A percentile compares a stretch with the other conserved stretches of the same genome.
These are phyloP conservation scores for Nothoprocta pentlandii DNA, from an alignment of 2,113 vertebrate genomes.

Conservation along the genomic window DNA sequence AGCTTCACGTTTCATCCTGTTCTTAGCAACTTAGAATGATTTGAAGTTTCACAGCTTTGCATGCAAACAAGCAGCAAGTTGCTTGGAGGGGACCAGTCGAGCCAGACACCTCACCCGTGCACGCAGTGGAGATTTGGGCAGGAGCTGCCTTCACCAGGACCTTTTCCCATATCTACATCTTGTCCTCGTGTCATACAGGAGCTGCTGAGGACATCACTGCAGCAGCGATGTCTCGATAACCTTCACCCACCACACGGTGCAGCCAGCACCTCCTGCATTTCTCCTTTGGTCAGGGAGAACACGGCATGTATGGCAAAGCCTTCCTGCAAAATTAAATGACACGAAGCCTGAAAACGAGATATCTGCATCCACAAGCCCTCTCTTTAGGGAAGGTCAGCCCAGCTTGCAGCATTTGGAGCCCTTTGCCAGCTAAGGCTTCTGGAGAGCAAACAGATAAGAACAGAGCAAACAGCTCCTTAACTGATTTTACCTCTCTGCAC, in stretches of 20 bases:
- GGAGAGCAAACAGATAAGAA: not conserved
- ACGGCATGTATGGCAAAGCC: not conserved
- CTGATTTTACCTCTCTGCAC: not conserved
- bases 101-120: not conserved
- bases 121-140: not conserved
- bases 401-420: not conserved
- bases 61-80: not conserved
- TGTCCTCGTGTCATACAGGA: not conserved
- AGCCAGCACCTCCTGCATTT: not conserved
- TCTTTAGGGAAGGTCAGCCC: slow-evolving; percentile 1
- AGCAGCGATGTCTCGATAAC: not conserved
- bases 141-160: not conserved
- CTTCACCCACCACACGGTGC: not conserved
- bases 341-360: slow-evolving; percentile 23
- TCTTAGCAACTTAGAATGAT: not conserved
- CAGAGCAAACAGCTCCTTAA: not conserved
- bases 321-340: not conserved
- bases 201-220: not conserved
- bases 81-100: not conserved
- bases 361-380: not conserved
- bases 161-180: not conserved
- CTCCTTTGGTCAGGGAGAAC: not conserved
- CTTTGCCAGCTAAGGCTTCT: not conserved
- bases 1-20: not conserved
- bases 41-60: not conserved